Conservation (phyloP, 2,888 invertebrate genomes). For the Abscondita cerata region DNA sequence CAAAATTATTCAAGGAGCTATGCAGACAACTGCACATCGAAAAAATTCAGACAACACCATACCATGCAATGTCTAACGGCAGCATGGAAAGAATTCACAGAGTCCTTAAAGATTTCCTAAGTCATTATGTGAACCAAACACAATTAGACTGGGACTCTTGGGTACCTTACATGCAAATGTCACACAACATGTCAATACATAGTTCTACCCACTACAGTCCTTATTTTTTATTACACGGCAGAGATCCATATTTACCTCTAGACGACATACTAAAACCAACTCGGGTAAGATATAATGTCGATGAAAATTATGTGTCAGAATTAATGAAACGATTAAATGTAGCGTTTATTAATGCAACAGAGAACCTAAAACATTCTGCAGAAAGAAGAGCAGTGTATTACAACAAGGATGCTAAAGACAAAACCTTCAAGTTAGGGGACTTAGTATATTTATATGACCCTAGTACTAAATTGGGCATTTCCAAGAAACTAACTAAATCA, state of each 20-base stretch:
- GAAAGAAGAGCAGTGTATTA: conserved; percentile 17
- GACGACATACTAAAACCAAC: conserved; percentile 29
- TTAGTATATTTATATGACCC: conserved; percentile 29
- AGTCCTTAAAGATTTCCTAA: conserved; percentile 42
- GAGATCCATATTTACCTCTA: conserved; percentile 39
- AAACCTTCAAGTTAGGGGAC: conserved; percentile 24
- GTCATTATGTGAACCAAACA: conserved; percentile 40
- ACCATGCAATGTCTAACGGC: conserved; percentile 47
- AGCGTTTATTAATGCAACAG: conserved; percentile 3
- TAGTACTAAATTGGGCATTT: conserved; percentile 9
- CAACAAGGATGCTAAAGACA: conserved; percentile 16
- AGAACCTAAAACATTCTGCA: neutral
- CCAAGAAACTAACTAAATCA: conserved; percentile 17
- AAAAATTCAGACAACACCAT: conserved; percentile 43
- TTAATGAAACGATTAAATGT: conserved; percentile 10
- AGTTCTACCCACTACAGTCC: conserved; percentile 37
- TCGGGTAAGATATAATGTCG: conserved; percentile 29
- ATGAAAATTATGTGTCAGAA: conserved; percentile 35
- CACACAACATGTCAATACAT: conserved; percentile 36
- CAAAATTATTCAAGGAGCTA: conserved; percentile 41
- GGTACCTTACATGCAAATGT: conserved; percentile 43
- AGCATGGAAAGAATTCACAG: conserved; percentile 46
- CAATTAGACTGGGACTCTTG: conserved; percentile 45
- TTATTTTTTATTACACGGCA: conserved; percentile 39
- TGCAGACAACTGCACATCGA: conserved; percentile 40